These are phyloP conservation scores for Listronotus oregonensis DNA, from an alignment of 1,140 invertebrate genomes.

Conservation along the genomic window DNA sequence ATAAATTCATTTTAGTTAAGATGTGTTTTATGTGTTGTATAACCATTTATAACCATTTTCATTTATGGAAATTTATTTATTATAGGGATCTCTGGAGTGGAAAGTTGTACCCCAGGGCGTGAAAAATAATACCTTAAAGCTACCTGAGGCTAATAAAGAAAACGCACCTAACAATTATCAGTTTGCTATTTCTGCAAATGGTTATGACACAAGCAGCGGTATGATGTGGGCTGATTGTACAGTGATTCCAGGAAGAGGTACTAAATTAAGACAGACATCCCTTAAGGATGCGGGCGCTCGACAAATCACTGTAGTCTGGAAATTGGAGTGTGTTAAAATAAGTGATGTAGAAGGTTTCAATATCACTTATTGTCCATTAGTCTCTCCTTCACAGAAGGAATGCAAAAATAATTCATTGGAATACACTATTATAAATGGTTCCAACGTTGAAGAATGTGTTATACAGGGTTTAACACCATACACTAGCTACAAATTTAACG, in stretches of 20 bases:
- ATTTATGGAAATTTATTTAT: neutral
- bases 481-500: slow-evolving; percentile 22
- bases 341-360: slow-evolving; percentile 49
- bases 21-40: too few relatives aligned
- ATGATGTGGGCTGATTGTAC: slow-evolving; percentile 80
- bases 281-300: slow-evolving; percentile 63
- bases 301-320: slow-evolving; percentile 70
- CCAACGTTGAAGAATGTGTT: slow-evolving; percentile 67
- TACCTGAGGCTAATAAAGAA: neutral
- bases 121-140: slow-evolving; percentile 59
- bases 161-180: slow-evolving; percentile 61
- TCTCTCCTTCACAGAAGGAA: slow-evolving; percentile 2
- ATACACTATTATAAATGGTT: neutral
- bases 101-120: slow-evolving; percentile 57
- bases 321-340: slow-evolving; percentile 63
- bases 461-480: slow-evolving; percentile 55
- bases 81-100: slow-evolving; percentile 63
- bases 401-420: slow-evolving; percentile 50
- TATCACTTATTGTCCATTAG: slow-evolving; percentile 17
- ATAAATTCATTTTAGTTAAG: too few relatives aligned
- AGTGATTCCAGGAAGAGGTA: slow-evolving; percentile 69
- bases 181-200: slow-evolving; percentile 76
- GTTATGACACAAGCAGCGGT: slow-evolving; percentile 66
- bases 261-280: slow-evolving; percentile 62
- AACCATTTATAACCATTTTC: too few relatives aligned